Conservation (phyloP, 2,888 invertebrate genomes). For the Bembecia ichneumoniformis region DNA sequence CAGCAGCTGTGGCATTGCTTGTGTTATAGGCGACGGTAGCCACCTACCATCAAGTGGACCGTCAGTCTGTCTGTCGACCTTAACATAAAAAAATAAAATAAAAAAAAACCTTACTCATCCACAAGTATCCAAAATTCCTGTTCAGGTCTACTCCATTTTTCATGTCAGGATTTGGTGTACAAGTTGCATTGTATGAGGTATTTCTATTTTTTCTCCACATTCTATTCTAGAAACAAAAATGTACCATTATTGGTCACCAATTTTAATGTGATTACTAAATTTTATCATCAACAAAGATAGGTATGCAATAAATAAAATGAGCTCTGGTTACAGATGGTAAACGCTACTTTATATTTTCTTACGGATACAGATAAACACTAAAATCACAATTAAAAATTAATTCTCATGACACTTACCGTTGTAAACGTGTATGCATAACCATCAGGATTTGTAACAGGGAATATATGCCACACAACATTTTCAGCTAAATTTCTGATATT, state of each 20-base stretch:
- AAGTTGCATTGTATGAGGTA: slow-evolving; percentile 5
- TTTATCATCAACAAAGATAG: no score
- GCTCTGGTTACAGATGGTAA: no score
- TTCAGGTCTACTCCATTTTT: slow-evolving; percentile 16
- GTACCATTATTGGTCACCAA: neutral
- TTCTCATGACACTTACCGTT: slow-evolving; percentile 43
- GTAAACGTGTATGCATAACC: slow-evolving; percentile 78
- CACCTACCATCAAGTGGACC: no score
- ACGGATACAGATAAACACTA: no score
- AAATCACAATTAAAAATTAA: no score
- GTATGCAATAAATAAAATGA: no score
- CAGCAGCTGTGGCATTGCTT: no score
- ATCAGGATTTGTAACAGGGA: slow-evolving; percentile 82
- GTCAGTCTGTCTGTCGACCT: no score
- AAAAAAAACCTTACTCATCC: slow-evolving; percentile 4
- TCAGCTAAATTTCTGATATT: slow-evolving; percentile 70
- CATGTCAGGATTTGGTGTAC: slow-evolving; percentile 11
- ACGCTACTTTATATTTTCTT: no score
- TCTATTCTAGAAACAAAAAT: slow-evolving; percentile 70
- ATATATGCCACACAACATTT: slow-evolving; percentile 81
- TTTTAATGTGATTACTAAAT: neutral
- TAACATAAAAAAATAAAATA: no score
- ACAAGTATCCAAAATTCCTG: slow-evolving; percentile 9
- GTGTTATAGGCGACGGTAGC: no score
- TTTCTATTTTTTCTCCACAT: slow-evolving; percentile 77